Percentiles rank a stretch among this genome's conserved stretches.
These are phyloP conservation scores for Drosophila sordidula DNA, from an alignment of 2,888 invertebrate genomes.

Conservation along the genomic window DNA sequence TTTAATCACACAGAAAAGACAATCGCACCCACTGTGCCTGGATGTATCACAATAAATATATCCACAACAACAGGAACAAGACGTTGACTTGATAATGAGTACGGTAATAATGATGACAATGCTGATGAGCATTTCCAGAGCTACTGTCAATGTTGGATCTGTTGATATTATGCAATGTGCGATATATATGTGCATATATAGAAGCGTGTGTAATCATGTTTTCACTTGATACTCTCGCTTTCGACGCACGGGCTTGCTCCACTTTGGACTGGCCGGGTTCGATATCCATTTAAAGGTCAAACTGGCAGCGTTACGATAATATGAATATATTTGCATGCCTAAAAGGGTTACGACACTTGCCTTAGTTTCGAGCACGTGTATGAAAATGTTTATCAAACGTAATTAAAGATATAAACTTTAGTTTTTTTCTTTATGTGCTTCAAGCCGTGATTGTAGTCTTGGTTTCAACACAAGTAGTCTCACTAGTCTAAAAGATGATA, in stretches of 20 bases:
- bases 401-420: not conserved
- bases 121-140: conserved; percentile 21
- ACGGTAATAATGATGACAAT: conserved; percentile 24
- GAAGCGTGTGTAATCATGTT: not conserved
- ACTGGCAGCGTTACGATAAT: conserved; percentile 2
- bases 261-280: conserved; percentile 16
- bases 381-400: not conserved
- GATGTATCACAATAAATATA: conserved; percentile 5
- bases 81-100: conserved; percentile 46
- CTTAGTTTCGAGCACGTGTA: not conserved
- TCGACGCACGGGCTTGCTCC: conserved; percentile 4
- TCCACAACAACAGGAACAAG: conserved; percentile 11
- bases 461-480: too few species aligned
- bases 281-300: conserved; percentile 35
- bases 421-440: not conserved
- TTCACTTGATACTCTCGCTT: conserved; percentile 16
- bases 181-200: conserved; percentile 2
- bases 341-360: not conserved
- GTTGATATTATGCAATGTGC: conserved; percentile 53
- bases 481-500: too few species aligned
- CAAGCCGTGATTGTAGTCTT: too few species aligned
- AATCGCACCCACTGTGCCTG: conserved; percentile 21
- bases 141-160: conserved; percentile 17
- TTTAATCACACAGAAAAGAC: not conserved
- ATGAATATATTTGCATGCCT: conserved; percentile 20